phyloP scores from a whole-genome alignment of 2,797 vertebrate species.

The Eurystomus glaucurus region DNA sequence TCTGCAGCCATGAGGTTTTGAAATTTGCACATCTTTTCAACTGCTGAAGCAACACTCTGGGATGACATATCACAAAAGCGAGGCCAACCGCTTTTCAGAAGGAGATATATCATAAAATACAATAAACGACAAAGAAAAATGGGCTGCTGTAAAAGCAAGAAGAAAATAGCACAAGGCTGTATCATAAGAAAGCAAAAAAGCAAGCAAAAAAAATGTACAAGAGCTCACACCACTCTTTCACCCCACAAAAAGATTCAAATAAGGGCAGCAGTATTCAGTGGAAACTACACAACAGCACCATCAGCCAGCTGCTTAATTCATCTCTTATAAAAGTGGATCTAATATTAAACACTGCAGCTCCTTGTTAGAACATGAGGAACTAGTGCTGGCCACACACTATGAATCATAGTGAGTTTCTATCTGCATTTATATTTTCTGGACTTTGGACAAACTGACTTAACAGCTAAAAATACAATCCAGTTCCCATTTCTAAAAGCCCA shows the following conservation, averaged over 20 bases:
- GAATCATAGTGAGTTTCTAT: conserved; percentile 33
- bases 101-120: not conserved
- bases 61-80: not conserved
- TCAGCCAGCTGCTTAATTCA: not conserved
- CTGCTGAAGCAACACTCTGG: not conserved
- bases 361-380: conserved; percentile 33
- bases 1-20: not conserved
- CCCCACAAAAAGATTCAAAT: not conserved
- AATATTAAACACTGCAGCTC: conserved; percentile 25
- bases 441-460: conserved; percentile 47
- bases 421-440: conserved; percentile 23
- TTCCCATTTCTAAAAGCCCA: not conserved
- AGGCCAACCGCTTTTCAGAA: not conserved
- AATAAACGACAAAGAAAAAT: not conserved
- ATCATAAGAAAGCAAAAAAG: not conserved
- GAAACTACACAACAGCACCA: not conserved
- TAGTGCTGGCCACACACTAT: not conserved
- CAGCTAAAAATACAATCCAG: conserved; percentile 34
- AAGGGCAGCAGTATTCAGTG: not conserved
- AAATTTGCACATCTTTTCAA: conserved; percentile 21
- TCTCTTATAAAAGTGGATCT: not conserved
- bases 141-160: not conserved
- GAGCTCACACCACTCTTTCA: not conserved
- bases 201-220: not conserved
- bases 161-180: not conserved